Conservation (phyloP, 2,888 invertebrate species). For the Uloborus plumipes region DNA sequence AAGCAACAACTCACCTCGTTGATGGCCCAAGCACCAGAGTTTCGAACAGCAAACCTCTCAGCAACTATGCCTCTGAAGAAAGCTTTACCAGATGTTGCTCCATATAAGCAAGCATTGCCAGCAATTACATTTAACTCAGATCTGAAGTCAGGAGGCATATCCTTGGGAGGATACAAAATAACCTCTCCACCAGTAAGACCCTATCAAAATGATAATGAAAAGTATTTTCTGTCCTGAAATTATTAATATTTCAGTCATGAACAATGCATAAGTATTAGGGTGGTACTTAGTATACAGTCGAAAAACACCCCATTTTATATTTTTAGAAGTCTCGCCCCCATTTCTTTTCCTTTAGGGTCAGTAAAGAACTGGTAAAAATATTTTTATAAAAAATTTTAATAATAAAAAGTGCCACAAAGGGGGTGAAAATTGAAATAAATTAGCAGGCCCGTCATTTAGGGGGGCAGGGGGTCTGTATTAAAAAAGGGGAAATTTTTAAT, state of each 20-base stretch:
- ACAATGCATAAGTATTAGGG: too few species aligned
- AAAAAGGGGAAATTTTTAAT: too few species aligned
- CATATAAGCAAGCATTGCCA: slow-evolving; percentile 97
- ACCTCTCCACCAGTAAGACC: slow-evolving; percentile 96
- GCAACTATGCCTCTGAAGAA: slow-evolving; percentile 97
- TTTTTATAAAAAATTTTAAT: too few species aligned
- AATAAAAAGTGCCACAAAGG: too few species aligned
- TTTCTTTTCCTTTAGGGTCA: too few species aligned
- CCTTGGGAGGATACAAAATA: slow-evolving; percentile 90
- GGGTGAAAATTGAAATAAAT: too few species aligned
- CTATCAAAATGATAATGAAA: slow-evolving; percentile 69
- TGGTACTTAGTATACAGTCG: too few species aligned
- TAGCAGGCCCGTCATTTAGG: too few species aligned
- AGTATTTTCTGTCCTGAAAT: background rate
- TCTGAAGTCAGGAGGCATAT: slow-evolving; percentile 81
- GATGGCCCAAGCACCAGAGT: slow-evolving; percentile 96
- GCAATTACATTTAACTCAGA: slow-evolving; percentile 96
- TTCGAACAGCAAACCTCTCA: slow-evolving; percentile 98
- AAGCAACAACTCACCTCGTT: slow-evolving; percentile 79
- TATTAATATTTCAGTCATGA: background rate
- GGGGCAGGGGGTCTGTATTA: too few species aligned
- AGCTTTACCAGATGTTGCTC: slow-evolving; percentile 93
- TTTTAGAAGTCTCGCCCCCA: too few species aligned
- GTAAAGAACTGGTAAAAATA: too few species aligned
- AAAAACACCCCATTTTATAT: too few species aligned